These are phyloP conservation scores for Neolamprologus longior DNA, from an alignment of 2,113 vertebrate species.

Conservation along the genomic window DNA sequence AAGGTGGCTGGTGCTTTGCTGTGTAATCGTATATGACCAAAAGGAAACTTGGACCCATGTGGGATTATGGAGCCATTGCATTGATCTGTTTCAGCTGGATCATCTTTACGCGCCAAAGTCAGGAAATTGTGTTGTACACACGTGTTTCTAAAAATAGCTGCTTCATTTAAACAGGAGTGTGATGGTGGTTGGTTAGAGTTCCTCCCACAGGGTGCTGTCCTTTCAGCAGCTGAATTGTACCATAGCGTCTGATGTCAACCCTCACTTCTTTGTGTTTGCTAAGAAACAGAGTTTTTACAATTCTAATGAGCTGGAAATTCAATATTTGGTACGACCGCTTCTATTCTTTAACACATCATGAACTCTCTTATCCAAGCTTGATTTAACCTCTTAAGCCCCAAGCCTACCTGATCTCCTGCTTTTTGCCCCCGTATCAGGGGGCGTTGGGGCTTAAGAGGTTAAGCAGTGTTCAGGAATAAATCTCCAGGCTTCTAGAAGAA, in stretches of 20 bases:
- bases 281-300: neutral
- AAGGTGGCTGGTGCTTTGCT: neutral
- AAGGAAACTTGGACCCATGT: neutral
- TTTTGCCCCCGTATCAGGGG: too few relatives aligned
- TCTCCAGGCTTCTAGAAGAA: neutral
- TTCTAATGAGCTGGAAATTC: neutral
- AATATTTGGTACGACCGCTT: accelerated
- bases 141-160: constrained; percentile 24
- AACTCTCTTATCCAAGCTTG: neutral
- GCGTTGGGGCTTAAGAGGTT: too few relatives aligned
- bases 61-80: neutral
- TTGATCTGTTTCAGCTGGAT: neutral
- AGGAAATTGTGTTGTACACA: constrained; percentile 17
- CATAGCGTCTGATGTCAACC: neutral
- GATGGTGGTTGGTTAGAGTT: neutral
- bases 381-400: too few relatives aligned
- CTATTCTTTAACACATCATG: neutral
- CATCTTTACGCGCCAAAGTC: neutral
- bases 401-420: too few relatives aligned
- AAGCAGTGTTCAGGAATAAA: neutral
- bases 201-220: neutral
- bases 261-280: neutral
- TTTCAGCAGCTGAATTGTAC: neutral
- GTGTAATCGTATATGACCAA: neutral
- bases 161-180: constrained; percentile 17